Conservation (phyloP, 2,888 invertebrate genomes). For the Drosophila mettleri region DNA sequence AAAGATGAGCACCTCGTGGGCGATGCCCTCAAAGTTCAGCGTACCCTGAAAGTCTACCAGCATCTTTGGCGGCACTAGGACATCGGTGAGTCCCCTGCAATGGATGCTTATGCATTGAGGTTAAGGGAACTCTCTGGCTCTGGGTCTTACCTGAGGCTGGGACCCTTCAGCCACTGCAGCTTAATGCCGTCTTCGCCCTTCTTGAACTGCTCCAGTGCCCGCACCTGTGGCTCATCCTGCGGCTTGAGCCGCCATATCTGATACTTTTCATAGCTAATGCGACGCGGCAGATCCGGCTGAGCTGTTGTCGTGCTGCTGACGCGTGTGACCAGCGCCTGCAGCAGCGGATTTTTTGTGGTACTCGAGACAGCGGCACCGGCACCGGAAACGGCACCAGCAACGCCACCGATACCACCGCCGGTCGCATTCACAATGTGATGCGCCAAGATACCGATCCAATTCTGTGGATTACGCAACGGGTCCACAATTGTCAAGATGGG, state of each 20-base stretch:
- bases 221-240: slow-evolving; percentile 84
- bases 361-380: slow-evolving; percentile 17
- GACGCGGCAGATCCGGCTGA: slow-evolving; percentile 66
- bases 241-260: slow-evolving; percentile 86
- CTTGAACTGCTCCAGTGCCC: slow-evolving; percentile 85
- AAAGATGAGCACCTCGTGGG: slow-evolving; percentile 89
- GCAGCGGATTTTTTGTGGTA: slow-evolving; percentile 73
- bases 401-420: slow-evolving; percentile 3
- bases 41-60: slow-evolving; percentile 84
- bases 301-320: slow-evolving; percentile 50
- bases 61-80: slow-evolving; percentile 90
- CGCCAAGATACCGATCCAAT: slow-evolving; percentile 84
- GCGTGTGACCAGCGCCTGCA: slow-evolving; percentile 67
- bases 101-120: background rate
- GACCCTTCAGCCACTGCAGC: slow-evolving; percentile 87
- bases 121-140: background rate
- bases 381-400: background rate
- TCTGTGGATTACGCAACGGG: slow-evolving; percentile 83
- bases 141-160: slow-evolving; percentile 84
- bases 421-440: slow-evolving; percentile 84
- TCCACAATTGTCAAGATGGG: slow-evolving; percentile 84
- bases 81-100: slow-evolving; percentile 87
- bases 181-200: slow-evolving; percentile 85
- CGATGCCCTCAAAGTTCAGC: slow-evolving; percentile 87
- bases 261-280: slow-evolving; percentile 85